These are phyloP conservation scores for Esperia sulphurella DNA, from an alignment of 2,888 invertebrate genomes.

Conservation along the genomic window DNA sequence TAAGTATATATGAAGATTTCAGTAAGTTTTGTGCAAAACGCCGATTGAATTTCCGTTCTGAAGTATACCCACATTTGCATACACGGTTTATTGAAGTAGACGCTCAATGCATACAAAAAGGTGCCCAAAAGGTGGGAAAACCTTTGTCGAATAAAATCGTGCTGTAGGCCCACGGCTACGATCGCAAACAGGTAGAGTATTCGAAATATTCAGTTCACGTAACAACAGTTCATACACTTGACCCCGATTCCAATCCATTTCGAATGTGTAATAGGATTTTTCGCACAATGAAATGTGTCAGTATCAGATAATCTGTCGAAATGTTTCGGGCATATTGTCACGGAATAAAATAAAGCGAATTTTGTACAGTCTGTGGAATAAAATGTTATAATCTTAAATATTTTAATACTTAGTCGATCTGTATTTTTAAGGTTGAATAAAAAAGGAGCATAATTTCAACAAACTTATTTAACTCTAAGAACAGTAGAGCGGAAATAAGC, in stretches of 20 bases:
- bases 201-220: slow-evolving; percentile 40
- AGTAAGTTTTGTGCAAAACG: background rate
- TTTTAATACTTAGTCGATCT: too few species aligned
- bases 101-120: slow-evolving; percentile 39
- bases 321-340: background rate
- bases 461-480: too few species aligned
- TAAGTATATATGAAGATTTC: background rate
- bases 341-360: too few species aligned
- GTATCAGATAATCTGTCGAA: background rate
- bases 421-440: too few species aligned
- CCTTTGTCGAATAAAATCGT: slow-evolving; percentile 25
- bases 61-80: slow-evolving; percentile 24
- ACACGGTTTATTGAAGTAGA: slow-evolving; percentile 29
- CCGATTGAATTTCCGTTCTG: slow-evolving; percentile 14
- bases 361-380: too few species aligned
- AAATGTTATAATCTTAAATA: too few species aligned
- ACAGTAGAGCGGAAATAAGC: too few species aligned
- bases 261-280: slow-evolving; percentile 44
- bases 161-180: slow-evolving; percentile 14
- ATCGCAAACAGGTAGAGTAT: slow-evolving; percentile 9
- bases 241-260: slow-evolving; percentile 46
- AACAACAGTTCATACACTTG: slow-evolving; percentile 21
- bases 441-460: too few species aligned
- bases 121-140: slow-evolving; percentile 28
- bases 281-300: background rate